Evolutionary conservation across 2,797 vertebrate species (phyloP).

Genomic region (Lerista edwardsae): DNA sequence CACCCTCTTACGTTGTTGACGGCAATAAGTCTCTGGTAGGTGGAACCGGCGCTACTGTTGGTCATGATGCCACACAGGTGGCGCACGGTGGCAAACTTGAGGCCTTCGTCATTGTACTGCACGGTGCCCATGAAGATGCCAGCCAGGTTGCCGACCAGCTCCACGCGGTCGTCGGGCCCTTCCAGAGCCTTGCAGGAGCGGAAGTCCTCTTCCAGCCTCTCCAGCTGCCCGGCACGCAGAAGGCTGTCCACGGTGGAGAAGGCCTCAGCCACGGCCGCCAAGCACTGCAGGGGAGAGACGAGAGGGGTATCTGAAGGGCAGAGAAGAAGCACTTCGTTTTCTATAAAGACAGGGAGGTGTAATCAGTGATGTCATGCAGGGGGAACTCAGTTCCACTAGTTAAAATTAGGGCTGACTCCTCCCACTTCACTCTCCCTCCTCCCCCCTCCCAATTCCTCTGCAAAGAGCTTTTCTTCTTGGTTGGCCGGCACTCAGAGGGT

Average conservation of each 20-base stretch:
- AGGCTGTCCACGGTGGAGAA: slow-evolving; percentile 76
- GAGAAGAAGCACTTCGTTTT: too few relatives aligned
- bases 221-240: slow-evolving; percentile 60
- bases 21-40: slow-evolving; percentile 58
- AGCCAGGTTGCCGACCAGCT: slow-evolving; percentile 79
- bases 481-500: too few relatives aligned
- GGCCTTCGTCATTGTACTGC: slow-evolving; percentile 81
- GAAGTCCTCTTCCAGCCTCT: slow-evolving; percentile 75
- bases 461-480: too few relatives aligned
- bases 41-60: background rate
- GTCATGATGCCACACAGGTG: slow-evolving; percentile 79
- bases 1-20: slow-evolving; percentile 48
- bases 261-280: slow-evolving; percentile 65
- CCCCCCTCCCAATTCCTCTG: too few relatives aligned
- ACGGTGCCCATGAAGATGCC: slow-evolving; percentile 81
- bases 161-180: slow-evolving; percentile 68
- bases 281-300: slow-evolving; percentile 74
- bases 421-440: too few relatives aligned
- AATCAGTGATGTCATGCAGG: too few relatives aligned
- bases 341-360: background rate
- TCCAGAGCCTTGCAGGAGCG: slow-evolving; percentile 76
- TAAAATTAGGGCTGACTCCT: too few relatives aligned
- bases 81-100: slow-evolving; percentile 67
- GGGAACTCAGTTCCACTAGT: too few relatives aligned
- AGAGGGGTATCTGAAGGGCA: background rate